Evolutionary conservation across 2,888 invertebrate genomes (phyloP), one percentile per base, ranked within the genome.

Genomic region (Campoletis raptor): DNA sequence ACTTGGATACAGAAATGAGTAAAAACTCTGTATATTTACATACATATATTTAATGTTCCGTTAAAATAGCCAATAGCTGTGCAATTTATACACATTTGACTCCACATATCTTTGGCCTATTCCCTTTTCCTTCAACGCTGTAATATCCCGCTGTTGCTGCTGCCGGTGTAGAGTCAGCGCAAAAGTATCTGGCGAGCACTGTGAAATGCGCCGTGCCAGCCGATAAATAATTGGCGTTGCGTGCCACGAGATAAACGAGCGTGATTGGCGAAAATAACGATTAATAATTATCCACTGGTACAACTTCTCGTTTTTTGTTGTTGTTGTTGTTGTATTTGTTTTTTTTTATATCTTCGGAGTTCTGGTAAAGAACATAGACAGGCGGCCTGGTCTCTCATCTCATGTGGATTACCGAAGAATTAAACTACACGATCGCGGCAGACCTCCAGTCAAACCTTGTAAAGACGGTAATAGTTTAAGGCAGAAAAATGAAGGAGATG

Each of bases 221-320:
- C 92, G 90, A 93, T 93, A 93, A 92, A 93, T 93, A 93, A 93
- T 93, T 93, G 93, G 92, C 92, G 92, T 93, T 93, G 93, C 93
- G 93, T 93, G 93, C 92, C 90, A 91, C 91, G 88, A 93, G 93
- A 93, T 93, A 92, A 93, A 93, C 93, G 92, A 92, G 92, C 93
- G 92, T 92, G 93, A 93, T 93, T 93, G 93, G 93, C 93, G 92
- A 92, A 93, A 93, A 93, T 93, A 93, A 93, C 93, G 93, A 93
- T 93, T 92, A 93, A 93, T 93, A 93, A 93, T 93, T 93, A 93
- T 92, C 93, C 93, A 91, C 92, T 91, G 91, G 93, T 91, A 90
- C 90, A 90, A 90, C 90, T 80, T 83, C 76, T 86, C 87, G 72
- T 80, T 83, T 61, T 85, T 82, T 77, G 70, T 73, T 81, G 67